Conservation (phyloP, 2,888 invertebrate species). For the Aleiodes alternator region DNA sequence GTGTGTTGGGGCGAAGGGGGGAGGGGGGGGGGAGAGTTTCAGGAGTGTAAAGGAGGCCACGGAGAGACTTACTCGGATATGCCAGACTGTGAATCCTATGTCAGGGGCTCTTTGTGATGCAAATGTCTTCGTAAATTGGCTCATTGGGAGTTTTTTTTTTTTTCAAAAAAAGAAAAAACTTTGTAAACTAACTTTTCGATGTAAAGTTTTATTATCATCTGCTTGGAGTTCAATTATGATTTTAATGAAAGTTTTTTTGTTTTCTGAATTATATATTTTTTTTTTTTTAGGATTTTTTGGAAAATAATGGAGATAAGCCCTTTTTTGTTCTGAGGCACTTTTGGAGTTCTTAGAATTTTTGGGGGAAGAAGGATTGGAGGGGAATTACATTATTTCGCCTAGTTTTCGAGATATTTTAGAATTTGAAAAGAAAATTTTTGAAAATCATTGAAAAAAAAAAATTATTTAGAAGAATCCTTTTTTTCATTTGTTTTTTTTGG, state of each 20-base stretch:
- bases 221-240: background rate
- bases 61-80: conserved; percentile 22
- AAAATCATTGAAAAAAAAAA: background rate
- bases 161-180: too few relatives aligned
- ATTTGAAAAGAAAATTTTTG: too few relatives aligned
- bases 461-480: background rate
- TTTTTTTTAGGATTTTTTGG: too few relatives aligned
- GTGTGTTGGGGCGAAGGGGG: too few relatives aligned
- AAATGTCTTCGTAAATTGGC: conserved; percentile 22
- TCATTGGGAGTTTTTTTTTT: conserved; percentile 2
- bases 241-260: background rate
- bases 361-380: too few relatives aligned
- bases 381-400: too few relatives aligned
- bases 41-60: conserved; percentile 8
- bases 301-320: too few relatives aligned
- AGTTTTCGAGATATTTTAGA: too few relatives aligned
- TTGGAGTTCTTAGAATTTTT: too few relatives aligned
- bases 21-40: background rate
- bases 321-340: too few relatives aligned
- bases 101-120: conserved; percentile 26
- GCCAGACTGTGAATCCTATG: conserved; percentile 8
- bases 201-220: conserved; percentile 25
- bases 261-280: too few relatives aligned
- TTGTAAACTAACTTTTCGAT: conserved; percentile 14
- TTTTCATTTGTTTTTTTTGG: background rate